Evolutionary conservation across 2,888 invertebrate species (phyloP), one percentile per base, ranked within the genome.

Genomic region (Dolichopus griseipennis): DNA sequence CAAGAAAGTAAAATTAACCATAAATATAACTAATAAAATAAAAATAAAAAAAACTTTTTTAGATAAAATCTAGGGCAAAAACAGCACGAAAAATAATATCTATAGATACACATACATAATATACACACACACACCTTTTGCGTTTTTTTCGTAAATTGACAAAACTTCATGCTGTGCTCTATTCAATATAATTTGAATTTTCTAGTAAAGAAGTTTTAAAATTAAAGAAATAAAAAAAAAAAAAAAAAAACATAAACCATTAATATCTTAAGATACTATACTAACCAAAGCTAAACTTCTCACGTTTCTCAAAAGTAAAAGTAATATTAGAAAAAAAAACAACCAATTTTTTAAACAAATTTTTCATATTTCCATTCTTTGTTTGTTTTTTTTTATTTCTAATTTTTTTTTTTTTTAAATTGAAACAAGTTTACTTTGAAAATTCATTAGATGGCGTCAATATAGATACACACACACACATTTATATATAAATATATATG

Each of bases 1-100:
- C 18, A 52, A 52, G 52, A 52, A 52, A 52, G 52, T 52, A 52
- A 52, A 52, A 52, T 52, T 52, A 52, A 1, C 52, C 52, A 52
- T 52, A 52, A 52, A 52, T 52, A 52, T n/a, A n/a, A n/a, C n/a
- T n/a, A n/a, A n/a, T n/a, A 6, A 18, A 52, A 41, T 6, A 5
- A 15, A 41, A 41, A 41, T 6, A 41, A 41, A 27, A 27, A 27
- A 27, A 27, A 27, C 2, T 4, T 4, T 5, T 27, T 52, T 18
- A 18, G 52, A 52, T 52, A 52, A 52, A 52, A 52, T 52, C 52
- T 52, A 52, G 52, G 52, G 52, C 52, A 52, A 52, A 52, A 52
- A 15, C 52, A 52, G 52, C 52, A 52, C 52, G 52, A 52, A 18
- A 3, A 37, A 37, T 12, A 37, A 2, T 2, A 37, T 27, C 27